A percentile compares a stretch with the other conserved stretches of the same genome.
Evolutionary conservation across 2,113 vertebrate species (phyloP).

Genomic region (Bothrops jararaca): DNA sequence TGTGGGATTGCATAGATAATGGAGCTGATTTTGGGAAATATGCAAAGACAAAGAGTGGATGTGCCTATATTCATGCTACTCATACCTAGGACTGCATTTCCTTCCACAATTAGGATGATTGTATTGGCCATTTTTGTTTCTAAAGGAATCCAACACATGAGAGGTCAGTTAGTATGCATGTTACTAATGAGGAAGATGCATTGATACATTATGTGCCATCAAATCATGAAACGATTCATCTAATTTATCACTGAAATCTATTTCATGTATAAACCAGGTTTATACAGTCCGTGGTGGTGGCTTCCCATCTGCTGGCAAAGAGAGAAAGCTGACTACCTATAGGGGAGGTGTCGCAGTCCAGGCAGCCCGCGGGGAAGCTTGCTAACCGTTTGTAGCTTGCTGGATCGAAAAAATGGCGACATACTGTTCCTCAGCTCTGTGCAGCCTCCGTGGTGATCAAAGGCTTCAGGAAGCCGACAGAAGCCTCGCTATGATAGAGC

Average conservation of each 20-base stretch:
- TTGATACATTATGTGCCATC: neutral
- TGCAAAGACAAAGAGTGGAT: neutral
- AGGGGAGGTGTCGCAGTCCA: too few species aligned
- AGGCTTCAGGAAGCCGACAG: too few species aligned
- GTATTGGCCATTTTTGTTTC: neutral
- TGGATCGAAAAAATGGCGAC: too few species aligned
- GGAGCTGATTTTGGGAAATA: neutral
- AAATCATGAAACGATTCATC: neutral
- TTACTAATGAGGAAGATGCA: neutral
- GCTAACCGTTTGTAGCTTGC: too few species aligned
- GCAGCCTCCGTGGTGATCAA: too few species aligned
- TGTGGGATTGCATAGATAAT: neutral
- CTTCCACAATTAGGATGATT: neutral
- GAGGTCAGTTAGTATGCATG: neutral
- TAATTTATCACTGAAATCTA: neutral
- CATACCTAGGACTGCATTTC: neutral
- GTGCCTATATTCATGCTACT: neutral
- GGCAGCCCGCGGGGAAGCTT: too few species aligned
- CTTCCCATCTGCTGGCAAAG: too few species aligned
- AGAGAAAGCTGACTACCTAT: too few species aligned
- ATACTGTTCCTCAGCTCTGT: too few species aligned
- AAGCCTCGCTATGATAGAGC: too few species aligned
- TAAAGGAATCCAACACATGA: neutral
- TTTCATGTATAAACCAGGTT: neutral
- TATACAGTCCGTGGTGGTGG: neutral